phyloP scores from a whole-genome alignment of 2,888 invertebrate genomes.

The Platycheirus rosarum region DNA sequence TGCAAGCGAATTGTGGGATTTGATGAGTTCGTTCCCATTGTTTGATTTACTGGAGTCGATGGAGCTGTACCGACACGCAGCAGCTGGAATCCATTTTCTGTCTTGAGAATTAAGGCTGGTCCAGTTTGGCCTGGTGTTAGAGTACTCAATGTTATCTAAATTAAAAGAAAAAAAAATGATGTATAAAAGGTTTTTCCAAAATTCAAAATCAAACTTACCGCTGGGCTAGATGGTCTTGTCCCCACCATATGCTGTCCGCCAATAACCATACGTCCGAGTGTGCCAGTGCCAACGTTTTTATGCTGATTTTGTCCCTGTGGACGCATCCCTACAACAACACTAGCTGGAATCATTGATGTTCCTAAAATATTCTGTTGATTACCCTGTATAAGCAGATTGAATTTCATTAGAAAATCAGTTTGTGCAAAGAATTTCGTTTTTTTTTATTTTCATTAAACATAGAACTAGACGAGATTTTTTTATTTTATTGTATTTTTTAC shows the following conservation, averaged over 20 bases:
- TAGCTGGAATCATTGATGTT: conserved; percentile 87
- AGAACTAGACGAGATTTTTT: conserved; percentile 44
- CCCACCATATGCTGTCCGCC: conserved; percentile 92
- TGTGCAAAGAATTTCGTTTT: too few relatives aligned
- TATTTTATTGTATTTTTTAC: conserved; percentile 25
- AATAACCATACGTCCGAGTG: conserved; percentile 92
- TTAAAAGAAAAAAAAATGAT: conserved; percentile 48
- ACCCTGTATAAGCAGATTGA: conserved; percentile 81
- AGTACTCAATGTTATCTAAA: conserved; percentile 94
- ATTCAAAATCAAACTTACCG: conserved; percentile 80
- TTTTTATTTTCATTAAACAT: conserved; percentile 11
- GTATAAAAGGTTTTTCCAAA: not conserved
- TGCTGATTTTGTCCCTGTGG: conserved; percentile 87
- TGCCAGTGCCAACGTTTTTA: conserved; percentile 88
- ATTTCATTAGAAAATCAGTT: conserved; percentile 30
- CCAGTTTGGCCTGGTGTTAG: conserved; percentile 94
- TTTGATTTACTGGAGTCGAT: conserved; percentile 83
- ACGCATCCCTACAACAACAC: conserved; percentile 93
- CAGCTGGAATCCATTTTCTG: conserved; percentile 97
- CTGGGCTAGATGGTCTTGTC: conserved; percentile 90
- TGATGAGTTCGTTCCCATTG: conserved; percentile 84
- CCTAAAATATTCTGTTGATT: conserved; percentile 86
- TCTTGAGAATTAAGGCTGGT: conserved; percentile 95
- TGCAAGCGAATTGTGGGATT: conserved; percentile 91
- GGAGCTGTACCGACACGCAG: conserved; percentile 94